Base-by-base conservation (phyloP, 2,797 vertebrate species). In the Sarcoramphus papa region DNA sequence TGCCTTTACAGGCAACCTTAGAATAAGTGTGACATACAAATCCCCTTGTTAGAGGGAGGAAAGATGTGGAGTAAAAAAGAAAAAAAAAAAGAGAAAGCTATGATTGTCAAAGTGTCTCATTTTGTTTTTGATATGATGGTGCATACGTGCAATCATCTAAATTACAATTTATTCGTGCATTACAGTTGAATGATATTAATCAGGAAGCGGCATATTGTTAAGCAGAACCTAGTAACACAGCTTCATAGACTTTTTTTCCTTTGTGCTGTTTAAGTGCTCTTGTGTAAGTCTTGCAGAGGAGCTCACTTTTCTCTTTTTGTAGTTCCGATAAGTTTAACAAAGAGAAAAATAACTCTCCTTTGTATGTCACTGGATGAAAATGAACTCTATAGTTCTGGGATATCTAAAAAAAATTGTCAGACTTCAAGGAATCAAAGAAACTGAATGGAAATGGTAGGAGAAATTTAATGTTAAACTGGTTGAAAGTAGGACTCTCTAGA, bases 91-190 rank as follows among this genome's bases (percentile, higher is more conserved):
- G 9, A 81, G 33, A 82, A 83, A 85, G 31, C 54, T 78, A 25
- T 97, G 94, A 96, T 95, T 96, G 82, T 91, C 65, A 69, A 78
- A 95, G 92, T 94, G 68, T 79, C 86, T 96, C 92, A 96, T 96
- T 95, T 95, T 96, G 83, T 1, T 73, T 96, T 88, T 90, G 73
- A 78, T 91, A 77, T 14, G 82, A 88, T 88, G 54, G 45, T 92
- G 81, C 85, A 86, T 94, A 62, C 6, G 4, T 95, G 69, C 91
- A 97, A 95, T 95, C 93, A 96, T 72, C 85, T 92, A 95, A 97
- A 96, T 96, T 94, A 89, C 90, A 91, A 95, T 93, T 96, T 95
- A 95, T 94, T 96, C 96, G 91, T 91, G 92, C 76, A 85, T 96
- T 92, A 87, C 88, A 67, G 51, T 45, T 91, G 84, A 96, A 96